Base-by-base conservation (phyloP, 2,113 vertebrate species). In the Globicephala melas region DNA sequence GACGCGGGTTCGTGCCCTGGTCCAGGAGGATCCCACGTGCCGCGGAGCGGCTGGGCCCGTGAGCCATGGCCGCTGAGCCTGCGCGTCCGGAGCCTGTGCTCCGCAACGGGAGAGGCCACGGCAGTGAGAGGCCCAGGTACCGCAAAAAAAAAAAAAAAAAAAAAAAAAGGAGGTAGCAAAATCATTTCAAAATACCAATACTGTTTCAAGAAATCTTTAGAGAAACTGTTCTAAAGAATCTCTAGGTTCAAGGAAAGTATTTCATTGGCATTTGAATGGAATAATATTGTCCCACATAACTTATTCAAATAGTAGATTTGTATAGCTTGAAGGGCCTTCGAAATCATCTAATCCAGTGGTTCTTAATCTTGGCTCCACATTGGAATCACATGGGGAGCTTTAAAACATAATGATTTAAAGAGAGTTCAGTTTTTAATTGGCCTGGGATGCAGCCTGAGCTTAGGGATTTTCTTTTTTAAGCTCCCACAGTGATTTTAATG, bases 221-320 rank as follows among this genome's bases (percentile, higher is more conserved):
- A 95, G 65, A 95, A 94, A 50, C 28, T 33, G 17, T 89, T 68
- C 53, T 60, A 77, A 71, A 96, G 44, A 89, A 23, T 89, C 31
- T 82, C 36, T 93, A 62, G 55, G 92, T 76, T 92, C 63, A 92
- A 90, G 41, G 44, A 44, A 85, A 91, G 1, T 77, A 83, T 74
- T 96, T 89, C 41, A 76, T 4, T 63, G 50, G 20, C 33, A 73
- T 60, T 92, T 79, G 41, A 58, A 63, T 76, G 36, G 62, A 76
- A 67, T 89, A 84, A 90, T 71, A 60, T 62, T 65, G 44, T 79
- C 41, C 26, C 65, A 73, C 5, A 28, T 53, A 67, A 68, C n/a
- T 95, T 95, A 47, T 8, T 95, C 11, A 9, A 73, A 53, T 71
- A 20, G 83, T 53, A 86, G 65, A 81, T 67, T 89, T 84, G 63